Base-by-base conservation (phyloP, 2,797 vertebrate genomes). In the Spinus olivaceus region DNA sequence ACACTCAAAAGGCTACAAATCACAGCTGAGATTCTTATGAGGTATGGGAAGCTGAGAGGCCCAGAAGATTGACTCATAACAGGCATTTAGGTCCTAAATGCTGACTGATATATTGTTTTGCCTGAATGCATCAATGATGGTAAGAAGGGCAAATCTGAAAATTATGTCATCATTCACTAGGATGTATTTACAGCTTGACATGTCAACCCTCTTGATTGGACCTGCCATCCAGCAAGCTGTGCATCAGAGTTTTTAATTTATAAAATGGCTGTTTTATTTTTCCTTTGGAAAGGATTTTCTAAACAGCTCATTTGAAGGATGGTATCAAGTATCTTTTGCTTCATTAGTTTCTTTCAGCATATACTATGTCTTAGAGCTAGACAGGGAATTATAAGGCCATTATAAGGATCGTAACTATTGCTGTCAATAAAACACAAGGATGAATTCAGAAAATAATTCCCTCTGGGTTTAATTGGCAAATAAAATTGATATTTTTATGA, bases 251-350 rank as follows among this genome's bases (percentile, higher is more conserved):
- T 83, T 86, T 91, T 94, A 86, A 94, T 93, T 95, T 94, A 94
- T 95, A 88, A 92, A 93, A 94, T 82, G 83, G 37, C 39, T 90
- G 30, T 32, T 95, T 97, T 95, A 95, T 82, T 93, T 95, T 94
- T 82, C 64, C n/a, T 80, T 71, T 85, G 72, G 83, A 93, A 88
- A 86, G 56, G 78, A 71, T 92, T 95, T 93, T 84, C 81, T 94
- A 88, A 95, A 96, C 92, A 95, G 86, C 74, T 21, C n/a, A 89
- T 90, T 93, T 95, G 74, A 90, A 94, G 56, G 81, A 89, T 86
- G 71, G 33, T 61, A 88, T 53, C 3, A 17, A 93, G 67, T 60
- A n/a, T 60, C 86, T 88, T 93, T 90, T 88, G 90, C 94, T 88
- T 95, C 92, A 89, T 94, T 95, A 93, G 92, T 86, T 95, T 95